Base-by-base conservation (phyloP, 1,140 invertebrate species). In the Camponotus floridanus region DNA sequence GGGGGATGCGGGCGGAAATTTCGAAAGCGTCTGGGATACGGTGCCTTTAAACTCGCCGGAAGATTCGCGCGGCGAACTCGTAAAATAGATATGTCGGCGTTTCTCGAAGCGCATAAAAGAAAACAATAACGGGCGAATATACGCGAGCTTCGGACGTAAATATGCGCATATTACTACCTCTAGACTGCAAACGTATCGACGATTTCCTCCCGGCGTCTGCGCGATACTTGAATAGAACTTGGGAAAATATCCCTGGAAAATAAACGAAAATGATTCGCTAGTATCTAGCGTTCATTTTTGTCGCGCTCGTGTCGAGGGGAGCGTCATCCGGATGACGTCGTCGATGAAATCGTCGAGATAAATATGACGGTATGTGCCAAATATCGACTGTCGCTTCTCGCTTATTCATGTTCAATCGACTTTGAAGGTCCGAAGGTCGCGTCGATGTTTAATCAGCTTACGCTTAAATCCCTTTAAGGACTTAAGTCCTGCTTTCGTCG, bases 381-480 rank as follows among this genome's bases (percentile, higher is more conserved):
- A 76, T 71, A 76, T 36, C 51, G 62, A 76, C 76, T 85, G 55
- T n/a, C 57, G 85, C 31, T 13, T 76, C 76, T 62, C 76, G 42
- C 31, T 68, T 71, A 73, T 88, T 81, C 68, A 80, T 45, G 76
- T 86, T 51, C 79, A 78, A 88, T 86, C 62, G 84, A 86, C 76
- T 81, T 59, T 26, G 67, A 81, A 74, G 83, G 76, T 68, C 70
- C 88, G 76, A 88, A 74, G 88, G 64, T 86, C 87, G 70, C 85
- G 87, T 83, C 86, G 79, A 64, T 84, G 64, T 88, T 88, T 88
- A 89, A 89, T 89, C 88, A 86, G 88, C 88, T 89, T 88, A 89
- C 88, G 61, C 85, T 89, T 86, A 88, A 88, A 88, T 87, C 87
- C 85, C 84, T 83, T 89, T 88, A 88, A 89, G 87, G 76, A 83